Percentiles rank a stretch among this genome's conserved stretches.
Conservation (phyloP, 2,113 vertebrate species). For the Phrynosoma blainvillii region DNA sequence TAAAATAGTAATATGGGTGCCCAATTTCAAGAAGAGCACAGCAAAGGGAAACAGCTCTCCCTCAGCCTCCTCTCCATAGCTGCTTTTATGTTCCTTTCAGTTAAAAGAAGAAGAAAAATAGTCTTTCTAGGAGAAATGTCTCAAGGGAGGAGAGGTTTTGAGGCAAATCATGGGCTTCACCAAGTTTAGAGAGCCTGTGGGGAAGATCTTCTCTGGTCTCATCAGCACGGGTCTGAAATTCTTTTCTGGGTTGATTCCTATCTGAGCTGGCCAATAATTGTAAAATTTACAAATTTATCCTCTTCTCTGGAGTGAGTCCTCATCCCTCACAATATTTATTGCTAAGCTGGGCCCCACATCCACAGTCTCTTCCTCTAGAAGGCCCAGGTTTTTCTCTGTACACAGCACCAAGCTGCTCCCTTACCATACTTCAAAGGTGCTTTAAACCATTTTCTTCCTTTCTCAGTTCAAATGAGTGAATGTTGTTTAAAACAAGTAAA, state of each 20-base stretch:
- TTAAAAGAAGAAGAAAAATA: neutral
- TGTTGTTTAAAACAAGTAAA: neutral
- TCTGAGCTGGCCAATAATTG: neutral
- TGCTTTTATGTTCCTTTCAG: neutral
- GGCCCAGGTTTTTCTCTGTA: too few species aligned
- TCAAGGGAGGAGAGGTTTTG: neutral
- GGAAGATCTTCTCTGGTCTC: too few species aligned
- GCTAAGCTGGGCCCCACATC: too few species aligned
- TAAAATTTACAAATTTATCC: too few species aligned
- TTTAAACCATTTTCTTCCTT: too few species aligned
- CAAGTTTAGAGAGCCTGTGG: too few species aligned
- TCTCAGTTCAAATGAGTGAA: neutral
- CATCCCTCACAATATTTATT: too few species aligned
- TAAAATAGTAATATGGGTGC: neutral
- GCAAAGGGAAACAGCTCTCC: neutral
- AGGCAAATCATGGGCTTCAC: too few species aligned
- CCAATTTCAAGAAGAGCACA: neutral
- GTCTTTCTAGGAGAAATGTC: neutral
- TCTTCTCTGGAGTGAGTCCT: neutral
- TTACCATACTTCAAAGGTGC: too few species aligned
- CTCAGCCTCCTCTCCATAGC: neutral
- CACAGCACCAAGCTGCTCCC: too few species aligned
- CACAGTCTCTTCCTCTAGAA: too few species aligned
- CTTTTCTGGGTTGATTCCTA: neutral
- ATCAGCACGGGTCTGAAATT: neutral